Percentiles rank a stretch among this genome's conserved stretches.
Conservation (phyloP, 2,797 vertebrate species). For the Microctenopoma lineatum region DNA sequence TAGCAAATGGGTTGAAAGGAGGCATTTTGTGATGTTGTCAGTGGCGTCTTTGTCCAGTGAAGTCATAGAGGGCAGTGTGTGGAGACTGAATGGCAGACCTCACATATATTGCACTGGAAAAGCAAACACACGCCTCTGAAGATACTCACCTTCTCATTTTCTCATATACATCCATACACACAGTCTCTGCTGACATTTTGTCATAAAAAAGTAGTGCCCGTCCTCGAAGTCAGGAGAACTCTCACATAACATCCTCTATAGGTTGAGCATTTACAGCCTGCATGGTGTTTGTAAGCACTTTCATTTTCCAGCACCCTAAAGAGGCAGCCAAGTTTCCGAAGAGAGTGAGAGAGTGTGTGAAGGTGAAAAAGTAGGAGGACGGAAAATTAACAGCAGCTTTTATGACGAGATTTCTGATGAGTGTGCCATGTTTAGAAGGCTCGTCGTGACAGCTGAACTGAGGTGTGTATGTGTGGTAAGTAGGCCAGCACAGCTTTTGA, state of each 20-base stretch:
- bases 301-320: conserved; percentile 28
- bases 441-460: conserved; percentile 43
- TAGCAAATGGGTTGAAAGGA: conserved; percentile 49
- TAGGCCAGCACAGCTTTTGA: conserved; percentile 38
- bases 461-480: conserved; percentile 40
- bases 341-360: conserved; percentile 17
- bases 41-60: conserved; percentile 65
- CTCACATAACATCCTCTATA: conserved; percentile 1
- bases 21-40: conserved; percentile 60
- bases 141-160: conserved; percentile 15
- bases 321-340: conserved; percentile 50
- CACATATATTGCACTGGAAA: conserved; percentile 54
- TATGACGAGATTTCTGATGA: conserved; percentile 31
- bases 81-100: conserved; percentile 36
- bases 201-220: neutral
- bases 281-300: conserved; percentile 36
- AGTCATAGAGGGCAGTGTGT: conserved; percentile 52
- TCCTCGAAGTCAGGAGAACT: neutral
- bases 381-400: conserved; percentile 40
- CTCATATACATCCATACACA: neutral
- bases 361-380: conserved; percentile 16
- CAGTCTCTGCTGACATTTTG: neutral
- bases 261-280: conserved; percentile 45
- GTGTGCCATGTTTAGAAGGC: conserved; percentile 45
- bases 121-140: conserved; percentile 52